phyloP scores from a whole-genome alignment of 1,140 invertebrate species.

The Drosophila triauraria region DNA sequence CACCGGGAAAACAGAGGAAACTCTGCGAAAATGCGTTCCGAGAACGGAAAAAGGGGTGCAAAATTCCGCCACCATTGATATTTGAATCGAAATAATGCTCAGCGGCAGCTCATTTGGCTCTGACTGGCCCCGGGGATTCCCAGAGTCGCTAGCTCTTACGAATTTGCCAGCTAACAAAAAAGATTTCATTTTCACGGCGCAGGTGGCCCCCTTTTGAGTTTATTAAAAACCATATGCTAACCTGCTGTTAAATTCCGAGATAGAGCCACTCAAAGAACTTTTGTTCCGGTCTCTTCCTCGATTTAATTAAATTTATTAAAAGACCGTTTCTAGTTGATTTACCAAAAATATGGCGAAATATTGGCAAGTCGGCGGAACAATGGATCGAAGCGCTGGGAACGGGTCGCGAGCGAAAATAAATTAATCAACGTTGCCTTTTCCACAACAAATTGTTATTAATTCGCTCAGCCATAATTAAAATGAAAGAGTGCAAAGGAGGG shows the following conservation, averaged over 20 bases:
- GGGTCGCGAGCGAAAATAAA: constrained; percentile 11
- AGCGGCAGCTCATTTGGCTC: not conserved
- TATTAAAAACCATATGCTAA: too few species aligned
- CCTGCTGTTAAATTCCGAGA: not conserved
- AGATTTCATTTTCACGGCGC: not conserved
- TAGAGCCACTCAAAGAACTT: not conserved
- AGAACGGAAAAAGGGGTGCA: not conserved
- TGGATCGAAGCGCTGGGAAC: not conserved
- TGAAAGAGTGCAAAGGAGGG: not conserved
- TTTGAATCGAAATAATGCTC: constrained; percentile 42
- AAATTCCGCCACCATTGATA: constrained; percentile 4
- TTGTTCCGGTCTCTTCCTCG: not conserved
- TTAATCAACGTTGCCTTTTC: constrained; percentile 34
- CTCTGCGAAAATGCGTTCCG: constrained; percentile 10
- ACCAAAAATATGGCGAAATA: constrained; percentile 7
- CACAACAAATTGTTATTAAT: constrained; percentile 45
- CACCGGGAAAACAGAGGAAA: constrained; percentile 32
- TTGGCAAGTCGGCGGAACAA: not conserved
- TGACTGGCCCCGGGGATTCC: not conserved
- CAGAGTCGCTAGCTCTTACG: not conserved
- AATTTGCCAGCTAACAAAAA: not conserved
- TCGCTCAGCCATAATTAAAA: constrained; percentile 42
- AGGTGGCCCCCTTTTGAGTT: not conserved
- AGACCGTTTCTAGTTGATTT: constrained; percentile 14
- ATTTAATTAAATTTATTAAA: constrained; percentile 27